phyloP scores from a whole-genome alignment of 2,888 invertebrate genomes.

The Cybosia mesomella region DNA sequence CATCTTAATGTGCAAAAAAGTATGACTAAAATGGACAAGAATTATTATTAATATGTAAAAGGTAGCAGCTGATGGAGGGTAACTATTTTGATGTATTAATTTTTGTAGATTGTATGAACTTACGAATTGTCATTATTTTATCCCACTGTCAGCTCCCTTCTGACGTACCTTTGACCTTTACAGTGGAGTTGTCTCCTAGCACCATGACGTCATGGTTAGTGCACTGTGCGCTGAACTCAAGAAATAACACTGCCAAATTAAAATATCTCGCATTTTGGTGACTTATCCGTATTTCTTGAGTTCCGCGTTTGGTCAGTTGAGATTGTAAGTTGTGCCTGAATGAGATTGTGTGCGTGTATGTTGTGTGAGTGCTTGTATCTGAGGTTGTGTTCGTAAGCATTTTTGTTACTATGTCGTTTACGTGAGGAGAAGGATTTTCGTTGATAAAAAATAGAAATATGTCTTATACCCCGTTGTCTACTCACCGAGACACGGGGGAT shows the following conservation, averaged over 20 bases:
- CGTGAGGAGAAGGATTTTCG: conserved; percentile 70
- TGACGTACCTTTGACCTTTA: conserved; percentile 34
- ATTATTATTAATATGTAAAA: conserved; percentile 30
- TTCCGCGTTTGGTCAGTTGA: conserved; percentile 47
- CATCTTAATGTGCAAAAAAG: conserved; percentile 36
- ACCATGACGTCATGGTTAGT: conserved; percentile 35
- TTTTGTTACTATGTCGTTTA: conserved; percentile 76
- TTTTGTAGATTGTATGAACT: conserved; percentile 48
- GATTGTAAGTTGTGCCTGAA: conserved; percentile 38
- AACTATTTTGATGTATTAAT: conserved; percentile 54
- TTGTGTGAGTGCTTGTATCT: conserved; percentile 49
- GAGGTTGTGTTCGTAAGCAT: conserved; percentile 78
- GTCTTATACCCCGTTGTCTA: conserved; percentile 61
- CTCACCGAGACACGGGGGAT: conserved; percentile 42
- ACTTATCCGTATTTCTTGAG: conserved; percentile 40
- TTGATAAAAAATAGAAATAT: conserved; percentile 63
- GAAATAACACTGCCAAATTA: conserved; percentile 35
- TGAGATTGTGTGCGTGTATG: conserved; percentile 39
- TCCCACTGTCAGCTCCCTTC: conserved; percentile 63
- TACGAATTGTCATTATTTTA: conserved; percentile 54
- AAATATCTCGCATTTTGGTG: conserved; percentile 27
- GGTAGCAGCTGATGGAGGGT: conserved; percentile 44
- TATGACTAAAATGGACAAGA: conserved; percentile 27
- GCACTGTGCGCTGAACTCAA: conserved; percentile 30
- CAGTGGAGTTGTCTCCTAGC: conserved; percentile 32